Evolutionary conservation across 2,797 vertebrate species (phyloP), one percentile per base, ranked within the genome.

Genomic region (Xyrichtys novacula): DNA sequence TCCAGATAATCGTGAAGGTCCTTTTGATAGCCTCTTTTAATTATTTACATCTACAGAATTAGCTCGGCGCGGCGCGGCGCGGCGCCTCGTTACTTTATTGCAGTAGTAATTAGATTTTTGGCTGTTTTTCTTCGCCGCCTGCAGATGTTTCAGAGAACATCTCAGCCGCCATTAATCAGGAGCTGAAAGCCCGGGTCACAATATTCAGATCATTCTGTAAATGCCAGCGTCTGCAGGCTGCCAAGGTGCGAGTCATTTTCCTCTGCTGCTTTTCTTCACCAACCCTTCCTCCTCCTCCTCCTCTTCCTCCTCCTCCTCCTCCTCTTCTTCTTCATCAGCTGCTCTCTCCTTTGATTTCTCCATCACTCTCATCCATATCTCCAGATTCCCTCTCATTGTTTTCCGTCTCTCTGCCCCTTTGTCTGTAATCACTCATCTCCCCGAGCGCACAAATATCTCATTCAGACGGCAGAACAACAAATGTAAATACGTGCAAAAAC

Each of bases 151-250:
- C 74, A 44, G 23, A 65, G 72, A 66, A 79, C 69, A 87, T 86
- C 83, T 75, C 58, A 40, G 85, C 73, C 67, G 82, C 81, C 85
- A 86, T 90, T 90, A 88, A 88, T 90, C 90, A 86, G 81, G 56
- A 75, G 53, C 83, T 36, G 68, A 80, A 65, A 82, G 89, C 81
- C 66, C 71, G 76, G 86, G 86, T 89, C 85, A 88, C 78, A 85
- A 71, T 85, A 83, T 88, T 85, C 74, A 71, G 65, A 87, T 80
- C 19, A 84, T 90, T 89, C n/a, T 89, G 79, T 80, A 91, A 89
- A 89, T 86, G 84, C 76, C 87, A 79, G 63, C 62, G 66, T 87
- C 83, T 88, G 69, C 20, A 39, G 63, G 77, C 81, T 78, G 65
- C 83, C 75, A 78, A 77, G 87, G 74, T 85, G 80, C 58, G 60